Evolutionary conservation across 2,888 invertebrate genomes (phyloP), one percentile per base, ranked within the genome.

Genomic region (Microctonus brassicae): DNA sequence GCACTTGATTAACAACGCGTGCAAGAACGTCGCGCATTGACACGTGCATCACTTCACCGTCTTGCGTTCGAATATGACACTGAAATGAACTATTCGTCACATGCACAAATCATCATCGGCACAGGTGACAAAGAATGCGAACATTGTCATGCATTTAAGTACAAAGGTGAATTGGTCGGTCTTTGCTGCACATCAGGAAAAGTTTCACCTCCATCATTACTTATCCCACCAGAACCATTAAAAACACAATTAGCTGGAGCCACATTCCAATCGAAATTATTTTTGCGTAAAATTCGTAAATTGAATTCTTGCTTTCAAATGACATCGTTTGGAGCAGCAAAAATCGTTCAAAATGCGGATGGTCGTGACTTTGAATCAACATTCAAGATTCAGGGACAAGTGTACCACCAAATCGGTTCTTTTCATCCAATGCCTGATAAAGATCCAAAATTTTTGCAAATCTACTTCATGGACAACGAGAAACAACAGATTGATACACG

Each of bases 181-280:
- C 82, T 87, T 80, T 88, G 85, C 78, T 88, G 86, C 79, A 79
- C 82, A 69, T 80, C 76, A 76, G 86, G 86, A 73, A 87, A 88
- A 83, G 83, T 87, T 73, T 80, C 81, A 81, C 79, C 87, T 78
- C 76, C 81, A 76, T 77, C 77, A 81, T 79, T 88, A 76, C 73
- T 73, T 68, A 66, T 81, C 74, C 85, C 83, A 80, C 83, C 85
- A 70, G 83, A 86, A 77, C 85, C 85, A 78, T 79, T 85, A 78
- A 53, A 17, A 70, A 47, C 69, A 3, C 22, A 70, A n/a, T 26
- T 73, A 26, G 17, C 68, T 24, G 66, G 69, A 4, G 22, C 64
- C 29, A 11, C 57, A 52, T 13, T 10, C 17, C 57, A 75, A 52
- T 78, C 75, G 0, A 73, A 70, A 69, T 36, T 65, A n/a, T 77